phyloP scores from a whole-genome alignment of 1,140 invertebrate genomes.

The Drosophila sproati region DNA sequence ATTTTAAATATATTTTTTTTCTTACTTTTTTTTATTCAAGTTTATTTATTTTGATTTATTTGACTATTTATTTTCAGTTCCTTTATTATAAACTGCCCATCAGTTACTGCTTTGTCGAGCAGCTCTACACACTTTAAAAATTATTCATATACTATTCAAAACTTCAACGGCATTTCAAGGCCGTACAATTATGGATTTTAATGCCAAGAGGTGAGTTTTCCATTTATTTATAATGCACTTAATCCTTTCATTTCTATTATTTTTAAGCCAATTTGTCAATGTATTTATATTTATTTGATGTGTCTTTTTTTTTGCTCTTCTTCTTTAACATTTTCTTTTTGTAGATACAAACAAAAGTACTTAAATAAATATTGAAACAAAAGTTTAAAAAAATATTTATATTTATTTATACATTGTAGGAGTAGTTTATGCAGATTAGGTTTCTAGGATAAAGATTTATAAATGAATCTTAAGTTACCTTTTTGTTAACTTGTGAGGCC shows the following conservation, averaged over 20 bases:
- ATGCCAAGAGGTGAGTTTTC: constrained; percentile 66
- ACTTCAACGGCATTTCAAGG: constrained; percentile 61
- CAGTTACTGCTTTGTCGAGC: constrained; percentile 44
- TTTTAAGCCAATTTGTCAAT: not conserved
- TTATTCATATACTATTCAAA: constrained; percentile 24
- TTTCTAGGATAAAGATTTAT: too few relatives aligned
- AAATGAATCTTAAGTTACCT: too few relatives aligned
- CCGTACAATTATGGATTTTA: constrained; percentile 81
- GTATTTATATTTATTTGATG: not conserved
- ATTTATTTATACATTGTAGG: too few relatives aligned
- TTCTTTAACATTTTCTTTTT: too few relatives aligned
- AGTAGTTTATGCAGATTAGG: too few relatives aligned
- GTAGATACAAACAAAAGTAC: too few relatives aligned
- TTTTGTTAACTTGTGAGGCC: too few relatives aligned
- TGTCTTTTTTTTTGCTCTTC: not conserved
- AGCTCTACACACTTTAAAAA: constrained; percentile 25
- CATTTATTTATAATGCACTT: not conserved
- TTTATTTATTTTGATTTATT: constrained; percentile 10
- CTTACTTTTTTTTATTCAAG: not conserved
- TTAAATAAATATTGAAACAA: too few relatives aligned
- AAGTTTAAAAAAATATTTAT: too few relatives aligned
- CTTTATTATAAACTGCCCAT: constrained; percentile 34
- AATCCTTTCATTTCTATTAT: constrained; percentile 1
- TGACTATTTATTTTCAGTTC: constrained; percentile 54
- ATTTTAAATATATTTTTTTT: constrained; percentile 22